Base-by-base conservation (phyloP, 1,140 invertebrate species). In the Lasioglossum baleicum region DNA sequence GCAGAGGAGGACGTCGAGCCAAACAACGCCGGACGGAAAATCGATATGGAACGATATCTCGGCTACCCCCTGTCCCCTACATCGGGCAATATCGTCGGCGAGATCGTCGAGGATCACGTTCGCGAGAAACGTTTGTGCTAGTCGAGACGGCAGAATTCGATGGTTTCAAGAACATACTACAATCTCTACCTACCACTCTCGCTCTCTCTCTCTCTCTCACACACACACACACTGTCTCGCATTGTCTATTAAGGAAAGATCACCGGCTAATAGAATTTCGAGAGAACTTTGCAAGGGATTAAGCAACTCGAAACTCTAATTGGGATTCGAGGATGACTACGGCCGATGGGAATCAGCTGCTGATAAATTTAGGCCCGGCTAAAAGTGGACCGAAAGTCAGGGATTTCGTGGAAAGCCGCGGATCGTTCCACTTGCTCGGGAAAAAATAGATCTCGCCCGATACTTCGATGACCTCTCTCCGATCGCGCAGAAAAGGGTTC, bases 301-400 rank as follows among this genome's bases (percentile, higher is more conserved):
- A 56, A 56, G 53, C 53, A 7, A 44, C 20, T n/a, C 31, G 15
- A 61, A 75, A 80, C 53, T 56, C 53, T 56, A 56, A 56, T 56
- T 56, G 53, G 20, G 53, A 56, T n/a, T n/a, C 53, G 53, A 56
- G 53, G 53, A 20, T 56, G 17, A 20, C 53, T 56, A 56, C 15
- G 53, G 53, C 53, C 53, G 20, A 56, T 56, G 53, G 53, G 53
- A 56, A 20, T 56, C 53, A 56, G 53, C 53, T 56, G 53, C 53
- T 56, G 53, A 56, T 56, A 56, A 56, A 56, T 56, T 56, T 56
- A 56, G 53, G 53, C 15, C 20, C 17, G 20, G 53, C 53, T 56
- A 56, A 56, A 56, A 20, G 53, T 56, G 53, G 53, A 56, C 15
- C 20, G 53, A 56, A 56, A 56, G n/a, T 56, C 53, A 20, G 53